Evolutionary conservation across 2,113 vertebrate genomes (phyloP).

Genomic region (Antigone vipio): DNA sequence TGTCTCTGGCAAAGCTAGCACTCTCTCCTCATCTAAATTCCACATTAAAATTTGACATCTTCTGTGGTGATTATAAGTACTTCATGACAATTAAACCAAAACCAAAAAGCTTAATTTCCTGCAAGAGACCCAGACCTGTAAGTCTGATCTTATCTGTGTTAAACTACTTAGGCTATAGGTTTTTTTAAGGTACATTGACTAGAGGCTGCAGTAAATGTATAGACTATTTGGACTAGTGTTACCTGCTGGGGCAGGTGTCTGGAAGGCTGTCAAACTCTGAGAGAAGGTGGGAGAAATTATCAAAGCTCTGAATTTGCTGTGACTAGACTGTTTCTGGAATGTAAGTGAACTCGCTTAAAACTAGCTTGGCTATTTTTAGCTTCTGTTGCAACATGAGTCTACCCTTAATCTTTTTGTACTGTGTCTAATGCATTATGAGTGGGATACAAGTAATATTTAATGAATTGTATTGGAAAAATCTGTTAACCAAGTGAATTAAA

Average conservation of each 20-base stretch:
- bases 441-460: not conserved
- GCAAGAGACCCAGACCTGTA: accelerated
- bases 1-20: not conserved
- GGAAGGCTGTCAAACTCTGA: not conserved
- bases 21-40: not conserved
- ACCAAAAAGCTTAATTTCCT: not conserved
- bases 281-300: not conserved
- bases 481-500: not conserved
- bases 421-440: not conserved
- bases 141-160: not conserved
- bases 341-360: not conserved
- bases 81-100: not conserved
- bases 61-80: not conserved
- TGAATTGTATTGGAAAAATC: not conserved
- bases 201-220: not conserved
- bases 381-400: not conserved
- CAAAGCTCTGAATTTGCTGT: not conserved
- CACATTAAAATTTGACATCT: not conserved
- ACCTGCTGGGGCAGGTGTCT: not conserved
- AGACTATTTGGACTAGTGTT: accelerated
- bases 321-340: not conserved
- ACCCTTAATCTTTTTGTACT: not conserved
- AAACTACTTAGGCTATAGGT: not conserved
- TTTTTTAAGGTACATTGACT: not conserved
- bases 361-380: not conserved